phyloP scores from a whole-genome alignment of 2,888 invertebrate species.

The Hirtodrosophila cameraria region DNA sequence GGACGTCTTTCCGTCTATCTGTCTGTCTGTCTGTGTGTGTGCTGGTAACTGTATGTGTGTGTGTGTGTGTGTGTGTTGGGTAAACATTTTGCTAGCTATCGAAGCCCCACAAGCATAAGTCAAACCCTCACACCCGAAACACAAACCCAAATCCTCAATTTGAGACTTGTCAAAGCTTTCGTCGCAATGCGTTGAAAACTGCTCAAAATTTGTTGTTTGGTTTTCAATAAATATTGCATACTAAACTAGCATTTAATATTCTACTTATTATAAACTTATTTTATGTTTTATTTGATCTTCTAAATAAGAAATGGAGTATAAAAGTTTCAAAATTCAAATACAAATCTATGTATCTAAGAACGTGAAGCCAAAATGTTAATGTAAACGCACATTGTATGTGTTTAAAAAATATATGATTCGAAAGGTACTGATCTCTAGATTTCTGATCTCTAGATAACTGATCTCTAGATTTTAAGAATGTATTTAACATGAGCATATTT shows the following conservation, averaged over 20 bases:
- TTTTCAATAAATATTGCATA: no score
- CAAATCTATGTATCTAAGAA: no score
- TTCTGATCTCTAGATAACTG: no score
- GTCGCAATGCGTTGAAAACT: slow-evolving; percentile 46
- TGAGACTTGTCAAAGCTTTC: slow-evolving; percentile 33
- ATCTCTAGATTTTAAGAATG: no score
- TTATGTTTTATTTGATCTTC: background rate
- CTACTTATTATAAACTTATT: slow-evolving; percentile 3
- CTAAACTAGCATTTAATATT: no score
- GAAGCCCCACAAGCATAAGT: slow-evolving; percentile 61
- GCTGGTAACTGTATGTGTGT: slow-evolving; percentile 7
- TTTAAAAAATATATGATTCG: no score
- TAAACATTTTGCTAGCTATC: slow-evolving; percentile 59
- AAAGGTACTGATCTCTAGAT: no score
- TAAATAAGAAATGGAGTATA: no score
- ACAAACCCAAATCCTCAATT: slow-evolving; percentile 7
- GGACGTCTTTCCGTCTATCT: slow-evolving; percentile 48
- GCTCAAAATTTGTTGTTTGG: slow-evolving; percentile 33
- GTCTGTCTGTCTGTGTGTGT: slow-evolving; percentile 10
- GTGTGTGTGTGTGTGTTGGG: slow-evolving; percentile 48
- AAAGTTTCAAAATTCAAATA: no score
- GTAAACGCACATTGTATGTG: no score
- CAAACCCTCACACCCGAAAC: slow-evolving; percentile 7
- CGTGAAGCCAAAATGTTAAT: no score
- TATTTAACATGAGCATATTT: no score